Evolutionary conservation across 2,888 invertebrate species (phyloP).

Genomic region (Megaustenia siamemsis): DNA sequence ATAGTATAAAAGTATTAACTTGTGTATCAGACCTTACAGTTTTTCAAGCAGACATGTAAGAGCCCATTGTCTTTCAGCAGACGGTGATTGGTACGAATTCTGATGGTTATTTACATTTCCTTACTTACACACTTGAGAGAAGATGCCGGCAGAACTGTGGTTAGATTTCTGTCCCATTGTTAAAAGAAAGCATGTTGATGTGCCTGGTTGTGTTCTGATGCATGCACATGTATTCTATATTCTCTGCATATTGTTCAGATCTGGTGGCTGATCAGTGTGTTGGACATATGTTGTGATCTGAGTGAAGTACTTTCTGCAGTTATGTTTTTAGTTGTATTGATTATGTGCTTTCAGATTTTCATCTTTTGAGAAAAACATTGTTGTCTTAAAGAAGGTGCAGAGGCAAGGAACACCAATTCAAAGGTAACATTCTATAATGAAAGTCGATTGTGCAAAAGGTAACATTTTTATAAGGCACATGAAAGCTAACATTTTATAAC

Average conservation of each 20-base stretch:
- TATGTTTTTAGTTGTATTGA: neutral
- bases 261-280: neutral
- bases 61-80: too few relatives aligned
- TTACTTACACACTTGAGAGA: too few relatives aligned
- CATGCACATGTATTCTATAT: neutral
- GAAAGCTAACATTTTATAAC: too few relatives aligned
- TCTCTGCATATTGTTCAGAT: neutral
- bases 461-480: too few relatives aligned
- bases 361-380: slow-evolving; percentile 76
- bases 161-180: neutral
- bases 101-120: too few relatives aligned
- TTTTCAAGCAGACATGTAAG: too few relatives aligned
- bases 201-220: slow-evolving; percentile 6
- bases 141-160: too few relatives aligned
- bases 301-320: neutral
- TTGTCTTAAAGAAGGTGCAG: slow-evolving; percentile 71
- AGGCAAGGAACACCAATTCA: slow-evolving; percentile 63
- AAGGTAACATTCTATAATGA: slow-evolving; percentile 59
- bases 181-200: neutral
- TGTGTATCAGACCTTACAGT: too few relatives aligned
- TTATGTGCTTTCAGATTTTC: slow-evolving; percentile 70
- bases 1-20: too few relatives aligned
- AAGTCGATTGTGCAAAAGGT: neutral
- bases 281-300: neutral
- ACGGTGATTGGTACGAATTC: too few relatives aligned